These are phyloP conservation scores for Nanger granti DNA, from an alignment of 2,113 vertebrate species.

Conservation along the genomic window DNA sequence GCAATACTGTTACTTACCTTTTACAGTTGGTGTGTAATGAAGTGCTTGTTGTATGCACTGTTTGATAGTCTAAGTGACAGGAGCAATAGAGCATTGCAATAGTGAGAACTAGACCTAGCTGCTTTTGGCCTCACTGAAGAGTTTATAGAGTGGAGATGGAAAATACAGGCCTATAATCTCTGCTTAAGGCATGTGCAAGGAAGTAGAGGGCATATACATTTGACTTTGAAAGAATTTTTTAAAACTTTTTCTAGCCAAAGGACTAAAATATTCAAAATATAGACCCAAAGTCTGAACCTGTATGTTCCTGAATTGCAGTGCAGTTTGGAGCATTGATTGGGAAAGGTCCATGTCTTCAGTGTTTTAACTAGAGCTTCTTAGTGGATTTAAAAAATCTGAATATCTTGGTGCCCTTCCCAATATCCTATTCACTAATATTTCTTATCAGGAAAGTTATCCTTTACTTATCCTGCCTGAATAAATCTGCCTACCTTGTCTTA, in stretches of 20 bases:
- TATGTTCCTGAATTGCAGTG: not conserved
- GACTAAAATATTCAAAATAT: not conserved
- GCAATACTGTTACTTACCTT: not conserved
- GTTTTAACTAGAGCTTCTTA: not conserved
- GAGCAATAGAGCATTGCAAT: not conserved
- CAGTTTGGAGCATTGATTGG: not conserved
- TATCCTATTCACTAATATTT: not conserved
- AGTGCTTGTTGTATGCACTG: not conserved
- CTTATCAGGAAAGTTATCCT: not conserved
- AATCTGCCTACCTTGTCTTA: not conserved
- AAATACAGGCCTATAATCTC: not conserved
- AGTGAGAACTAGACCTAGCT: not conserved
- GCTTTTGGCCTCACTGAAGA: not conserved
- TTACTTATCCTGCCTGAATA: not conserved
- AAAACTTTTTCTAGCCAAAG: not conserved
- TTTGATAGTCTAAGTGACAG: not conserved
- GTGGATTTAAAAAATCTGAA: not conserved
- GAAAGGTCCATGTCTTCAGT: not conserved
- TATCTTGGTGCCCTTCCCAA: not conserved
- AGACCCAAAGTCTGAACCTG: not conserved
- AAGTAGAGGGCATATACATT: not conserved
- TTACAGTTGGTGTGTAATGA: not conserved
- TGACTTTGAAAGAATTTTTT: not conserved
- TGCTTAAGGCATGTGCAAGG: not conserved
- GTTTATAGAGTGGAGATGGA: not conserved